Percentiles rank a stretch among this genome's conserved stretches.
Conservation (phyloP, 2,797 vertebrate genomes). For the Propithecus deckenii region DNA sequence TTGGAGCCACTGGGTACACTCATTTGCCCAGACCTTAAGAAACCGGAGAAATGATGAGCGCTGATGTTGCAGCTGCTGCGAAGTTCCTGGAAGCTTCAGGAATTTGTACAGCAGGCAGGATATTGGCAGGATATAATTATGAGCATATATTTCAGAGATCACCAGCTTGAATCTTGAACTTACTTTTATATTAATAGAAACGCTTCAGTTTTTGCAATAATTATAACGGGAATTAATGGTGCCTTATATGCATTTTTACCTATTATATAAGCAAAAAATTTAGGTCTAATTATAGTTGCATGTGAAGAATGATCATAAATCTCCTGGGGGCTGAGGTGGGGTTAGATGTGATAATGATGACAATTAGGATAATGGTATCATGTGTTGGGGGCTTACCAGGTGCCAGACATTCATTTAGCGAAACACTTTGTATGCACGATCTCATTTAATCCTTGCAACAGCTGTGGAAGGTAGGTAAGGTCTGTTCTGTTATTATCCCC, state of each 20-base stretch:
- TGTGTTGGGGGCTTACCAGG: neutral
- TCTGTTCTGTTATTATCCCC: neutral
- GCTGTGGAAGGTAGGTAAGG: neutral
- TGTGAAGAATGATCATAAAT: neutral
- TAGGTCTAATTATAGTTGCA: neutral
- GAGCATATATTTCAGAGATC: constrained; percentile 43
- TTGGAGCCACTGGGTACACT: neutral
- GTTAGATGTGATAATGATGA: neutral
- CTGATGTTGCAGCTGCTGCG: constrained; percentile 47
- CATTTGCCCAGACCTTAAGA: neutral
- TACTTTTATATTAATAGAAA: constrained; percentile 68
- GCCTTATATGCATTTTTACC: constrained; percentile 10
- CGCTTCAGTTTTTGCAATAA: constrained; percentile 48
- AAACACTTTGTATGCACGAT: neutral
- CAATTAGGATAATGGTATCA: neutral
- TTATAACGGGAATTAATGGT: constrained; percentile 31
- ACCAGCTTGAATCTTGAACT: constrained; percentile 64
- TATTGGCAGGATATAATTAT: constrained; percentile 73
- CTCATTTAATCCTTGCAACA: neutral
- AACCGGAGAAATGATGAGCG: neutral
- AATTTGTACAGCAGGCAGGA: constrained; percentile 57
- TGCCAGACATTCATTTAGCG: neutral
- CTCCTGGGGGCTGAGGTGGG: neutral
- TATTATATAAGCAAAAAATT: constrained; percentile 11
- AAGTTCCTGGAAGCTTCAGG: constrained; percentile 62